Evolutionary conservation across 1,140 invertebrate genomes (phyloP).

Genomic region (Planococcus citri): DNA sequence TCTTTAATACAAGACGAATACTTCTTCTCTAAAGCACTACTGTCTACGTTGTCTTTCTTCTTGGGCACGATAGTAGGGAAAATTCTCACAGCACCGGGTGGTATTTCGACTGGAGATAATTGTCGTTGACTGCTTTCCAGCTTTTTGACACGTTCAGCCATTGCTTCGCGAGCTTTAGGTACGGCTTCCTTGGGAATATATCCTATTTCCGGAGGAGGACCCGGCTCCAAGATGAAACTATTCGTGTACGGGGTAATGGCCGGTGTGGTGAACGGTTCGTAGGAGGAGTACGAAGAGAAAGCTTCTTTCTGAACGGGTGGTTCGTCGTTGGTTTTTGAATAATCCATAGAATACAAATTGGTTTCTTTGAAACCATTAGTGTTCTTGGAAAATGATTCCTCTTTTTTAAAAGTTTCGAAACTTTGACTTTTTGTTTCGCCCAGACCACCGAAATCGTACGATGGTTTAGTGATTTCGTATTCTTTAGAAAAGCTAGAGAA

Average conservation of each 20-base stretch:
- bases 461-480: not conserved
- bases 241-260: conserved; percentile 31
- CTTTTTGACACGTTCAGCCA: conserved; percentile 47
- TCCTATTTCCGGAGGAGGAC: conserved; percentile 57
- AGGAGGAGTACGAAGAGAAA: not conserved
- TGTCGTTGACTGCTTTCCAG: conserved; percentile 47
- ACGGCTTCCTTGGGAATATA: conserved; percentile 42
- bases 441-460: not conserved
- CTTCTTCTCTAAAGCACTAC: conserved; percentile 20
- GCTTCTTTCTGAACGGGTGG: not conserved
- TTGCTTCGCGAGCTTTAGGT: conserved; percentile 36
- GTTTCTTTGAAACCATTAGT: not conserved
- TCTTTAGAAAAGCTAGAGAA: not conserved
- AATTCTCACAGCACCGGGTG: conserved; percentile 47
- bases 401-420: not conserved
- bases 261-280: not conserved
- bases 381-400: conserved; percentile 20
- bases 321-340: not conserved
- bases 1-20: conserved; percentile 11
- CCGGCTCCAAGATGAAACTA: conserved; percentile 49
- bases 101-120: conserved; percentile 43
- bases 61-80: conserved; percentile 35
- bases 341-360: not conserved
- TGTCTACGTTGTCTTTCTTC: conserved; percentile 21
- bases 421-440: not conserved